Evolutionary conservation across 2,797 vertebrate species (phyloP).

Genomic region (Sebastes taczanowskii): DNA sequence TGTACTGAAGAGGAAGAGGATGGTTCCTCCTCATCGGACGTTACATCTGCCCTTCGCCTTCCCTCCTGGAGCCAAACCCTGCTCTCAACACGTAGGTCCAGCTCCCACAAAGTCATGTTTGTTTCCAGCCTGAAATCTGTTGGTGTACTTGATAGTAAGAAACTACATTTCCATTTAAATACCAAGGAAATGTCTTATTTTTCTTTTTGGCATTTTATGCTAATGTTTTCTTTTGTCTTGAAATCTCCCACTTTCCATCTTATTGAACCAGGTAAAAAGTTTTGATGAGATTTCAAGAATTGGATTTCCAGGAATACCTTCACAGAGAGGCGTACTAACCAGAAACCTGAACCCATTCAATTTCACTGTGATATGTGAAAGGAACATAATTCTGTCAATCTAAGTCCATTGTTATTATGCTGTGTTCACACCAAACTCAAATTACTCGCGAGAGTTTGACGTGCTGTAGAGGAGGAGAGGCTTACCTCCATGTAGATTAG

Average conservation of each 20-base stretch:
- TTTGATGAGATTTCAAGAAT: not conserved
- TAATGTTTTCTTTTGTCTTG: not conserved
- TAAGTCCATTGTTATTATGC: too few species aligned
- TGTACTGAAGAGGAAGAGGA: constrained; percentile 91
- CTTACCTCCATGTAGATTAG: too few species aligned
- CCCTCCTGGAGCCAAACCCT: constrained; percentile 94
- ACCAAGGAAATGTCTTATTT: not conserved
- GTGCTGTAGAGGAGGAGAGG: too few species aligned
- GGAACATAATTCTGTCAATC: too few species aligned
- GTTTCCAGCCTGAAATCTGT: not conserved
- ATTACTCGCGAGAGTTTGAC: too few species aligned
- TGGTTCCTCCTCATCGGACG: constrained; percentile 93
- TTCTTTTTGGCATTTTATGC: not conserved
- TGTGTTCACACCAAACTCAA: too few species aligned
- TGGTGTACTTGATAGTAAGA: not conserved
- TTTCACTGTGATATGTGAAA: not conserved
- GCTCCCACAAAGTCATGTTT: not conserved
- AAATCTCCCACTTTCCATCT: not conserved
- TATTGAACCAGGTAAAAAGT: not conserved
- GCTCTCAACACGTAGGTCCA: constrained; percentile 92
- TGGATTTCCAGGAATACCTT: not conserved
- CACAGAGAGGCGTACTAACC: not conserved
- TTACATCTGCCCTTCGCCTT: constrained; percentile 97
- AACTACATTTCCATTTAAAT: not conserved
- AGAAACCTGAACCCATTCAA: not conserved